Base-by-base conservation (phyloP, 2,797 vertebrate species). In the Petrocephalus sullivani region DNA sequence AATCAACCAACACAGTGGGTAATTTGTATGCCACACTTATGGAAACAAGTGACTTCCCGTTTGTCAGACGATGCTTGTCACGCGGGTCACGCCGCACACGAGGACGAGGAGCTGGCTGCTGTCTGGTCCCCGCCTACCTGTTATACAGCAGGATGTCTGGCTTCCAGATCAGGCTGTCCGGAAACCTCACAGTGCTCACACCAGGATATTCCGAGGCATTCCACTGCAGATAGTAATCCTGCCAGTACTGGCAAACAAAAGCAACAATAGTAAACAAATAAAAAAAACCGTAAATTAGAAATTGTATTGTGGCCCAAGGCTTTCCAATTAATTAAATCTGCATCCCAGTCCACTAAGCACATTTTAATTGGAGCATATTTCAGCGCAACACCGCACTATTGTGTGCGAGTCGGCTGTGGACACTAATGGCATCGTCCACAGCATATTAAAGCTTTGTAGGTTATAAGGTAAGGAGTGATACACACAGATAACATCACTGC, bases 111-210 rank as follows among this genome's bases (percentile, higher is more conserved):
- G 1, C 33, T 7, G 23, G n/a, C 4, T 16, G 1, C 16, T 53
- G 57, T 6, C 12, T 37, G 21, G 19, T 16, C 4, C 3, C 8
- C 7, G n/a, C 92, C 89, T 94, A 98, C 98, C 98, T 99, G 97
- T 99, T 99, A 86, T 98, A 99, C 16, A 99, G 97, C 88, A 99
- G 96, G 90, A 99, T 98, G 93, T 99, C 98, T 0, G 98, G 98
- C 90, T 96, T 99, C 98, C 98, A 99, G 89, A 99, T 96, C 87
- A 96, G 95, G 61, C 95, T 93, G 91, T 97, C 96, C 0, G 97
- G 97, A 93, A 99, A 97, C 88, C 97, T 97, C 21, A 99, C 94
- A 0, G 95, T 97, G 93, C 94, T 94, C 93, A 99, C 97, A 4
- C 97, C 98, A 0, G 97, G 96, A 89, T 98, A 99, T 0, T 97